Percentiles rank a stretch among this genome's conserved stretches.
phyloP scores from a whole-genome alignment of 2,797 vertebrate genomes.

The Pelochelys cantorii region DNA sequence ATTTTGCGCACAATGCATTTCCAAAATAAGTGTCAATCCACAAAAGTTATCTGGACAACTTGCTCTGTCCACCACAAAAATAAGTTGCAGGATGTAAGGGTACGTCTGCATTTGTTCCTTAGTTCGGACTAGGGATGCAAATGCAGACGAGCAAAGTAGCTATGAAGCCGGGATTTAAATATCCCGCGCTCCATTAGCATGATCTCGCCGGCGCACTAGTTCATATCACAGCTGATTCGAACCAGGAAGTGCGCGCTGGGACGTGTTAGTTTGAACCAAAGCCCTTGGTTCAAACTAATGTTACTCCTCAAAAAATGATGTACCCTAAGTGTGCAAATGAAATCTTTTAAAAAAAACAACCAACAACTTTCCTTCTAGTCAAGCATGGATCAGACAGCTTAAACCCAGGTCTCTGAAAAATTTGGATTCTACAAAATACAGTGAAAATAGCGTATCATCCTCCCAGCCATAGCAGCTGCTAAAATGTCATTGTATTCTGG shows the following conservation, averaged over 20 bases:
- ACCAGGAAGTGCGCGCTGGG: too few relatives aligned
- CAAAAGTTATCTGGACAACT: not conserved
- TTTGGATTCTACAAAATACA: not conserved
- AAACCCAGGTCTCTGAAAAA: constrained; percentile 14
- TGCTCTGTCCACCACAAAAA: not conserved
- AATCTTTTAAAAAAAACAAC: not conserved
- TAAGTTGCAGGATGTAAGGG: not conserved
- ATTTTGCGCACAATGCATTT: not conserved
- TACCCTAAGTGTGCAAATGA: not conserved
- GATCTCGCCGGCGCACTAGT: too few relatives aligned
- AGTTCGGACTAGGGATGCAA: too few relatives aligned
- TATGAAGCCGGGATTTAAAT: too few relatives aligned
- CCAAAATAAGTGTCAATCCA: not conserved
- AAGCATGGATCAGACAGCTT: not conserved
- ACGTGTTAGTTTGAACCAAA: too few relatives aligned
- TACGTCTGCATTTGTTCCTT: too few relatives aligned
- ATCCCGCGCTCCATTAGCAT: too few relatives aligned
- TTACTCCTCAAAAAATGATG: too few relatives aligned
- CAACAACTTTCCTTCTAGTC: accelerated
- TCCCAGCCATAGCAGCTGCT: not conserved
- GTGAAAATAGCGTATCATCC: not conserved
- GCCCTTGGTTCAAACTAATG: too few relatives aligned
- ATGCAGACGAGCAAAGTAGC: too few relatives aligned
- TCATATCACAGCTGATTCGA: too few relatives aligned
- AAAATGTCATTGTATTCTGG: not conserved